Percentiles rank a stretch among this genome's conserved stretches.
Conservation (phyloP, 1,140 invertebrate genomes). For the Zaprionus inermis region DNA sequence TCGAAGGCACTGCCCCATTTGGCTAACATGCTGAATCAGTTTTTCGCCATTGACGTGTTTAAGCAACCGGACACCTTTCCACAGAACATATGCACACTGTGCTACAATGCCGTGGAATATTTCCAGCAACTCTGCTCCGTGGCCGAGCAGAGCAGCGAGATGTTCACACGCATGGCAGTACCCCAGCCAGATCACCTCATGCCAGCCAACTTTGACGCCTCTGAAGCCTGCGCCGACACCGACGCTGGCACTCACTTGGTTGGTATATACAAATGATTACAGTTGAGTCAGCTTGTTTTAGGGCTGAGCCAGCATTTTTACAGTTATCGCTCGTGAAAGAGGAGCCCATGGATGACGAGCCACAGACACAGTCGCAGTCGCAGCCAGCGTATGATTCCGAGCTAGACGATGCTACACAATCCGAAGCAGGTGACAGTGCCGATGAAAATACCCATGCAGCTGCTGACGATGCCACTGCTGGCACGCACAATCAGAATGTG, state of each 20-base stretch:
- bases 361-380: neutral
- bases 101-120: conserved; percentile 66
- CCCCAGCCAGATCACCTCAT: neutral
- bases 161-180: conserved; percentile 30
- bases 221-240: conserved; percentile 1
- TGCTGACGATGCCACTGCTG: neutral
- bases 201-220: neutral
- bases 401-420: neutral
- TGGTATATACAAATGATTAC: conserved; percentile 44
- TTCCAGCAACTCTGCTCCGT: conserved; percentile 65
- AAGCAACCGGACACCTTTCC: conserved; percentile 59
- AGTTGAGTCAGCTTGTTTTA: conserved; percentile 36
- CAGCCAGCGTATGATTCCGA: conserved; percentile 12
- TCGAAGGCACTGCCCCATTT: conserved; percentile 32
- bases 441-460: neutral
- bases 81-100: conserved; percentile 62
- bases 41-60: conserved; percentile 64
- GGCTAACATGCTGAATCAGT: conserved; percentile 53
- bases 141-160: conserved; percentile 56
- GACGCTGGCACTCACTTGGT: conserved; percentile 46
- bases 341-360: conserved; percentile 48
- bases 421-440: neutral
- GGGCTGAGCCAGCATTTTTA: conserved; percentile 46
- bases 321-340: conserved; percentile 56
- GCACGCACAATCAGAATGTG: neutral